Percentiles rank a stretch among this genome's conserved stretches.
Evolutionary conservation across 1,140 invertebrate species (phyloP).

Genomic region (Cyphomyrmex costatus): DNA sequence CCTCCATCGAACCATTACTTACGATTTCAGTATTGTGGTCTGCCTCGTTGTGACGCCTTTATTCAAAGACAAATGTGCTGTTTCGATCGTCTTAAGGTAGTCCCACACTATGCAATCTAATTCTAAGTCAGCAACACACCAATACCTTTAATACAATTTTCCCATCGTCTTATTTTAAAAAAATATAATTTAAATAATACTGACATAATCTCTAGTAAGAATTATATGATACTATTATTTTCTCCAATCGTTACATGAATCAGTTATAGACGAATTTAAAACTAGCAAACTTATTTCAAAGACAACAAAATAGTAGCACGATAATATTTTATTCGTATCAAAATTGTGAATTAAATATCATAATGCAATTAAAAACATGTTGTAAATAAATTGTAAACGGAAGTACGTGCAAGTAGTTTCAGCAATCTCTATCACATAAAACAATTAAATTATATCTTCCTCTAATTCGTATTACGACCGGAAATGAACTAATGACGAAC

Average conservation of each 20-base stretch:
- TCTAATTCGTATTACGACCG: conserved; percentile 23
- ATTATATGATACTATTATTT: too few species aligned
- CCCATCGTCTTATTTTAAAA: too few species aligned
- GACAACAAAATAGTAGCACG: neutral
- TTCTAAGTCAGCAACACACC: neutral
- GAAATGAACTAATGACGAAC: neutral
- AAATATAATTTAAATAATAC: neutral
- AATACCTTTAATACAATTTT: too few species aligned
- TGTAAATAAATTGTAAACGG: neutral
- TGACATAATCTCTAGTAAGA: neutral
- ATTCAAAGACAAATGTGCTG: conserved; percentile 26
- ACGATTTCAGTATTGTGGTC: conserved; percentile 41
- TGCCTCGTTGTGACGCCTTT: conserved; percentile 38
- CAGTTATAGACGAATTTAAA: neutral
- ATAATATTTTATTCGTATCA: neutral
- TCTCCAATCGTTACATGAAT: neutral
- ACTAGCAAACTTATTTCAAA: neutral
- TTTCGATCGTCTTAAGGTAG: conserved; percentile 19
- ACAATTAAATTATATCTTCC: neutral
- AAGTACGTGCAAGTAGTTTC: neutral
- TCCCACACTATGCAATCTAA: conserved; percentile 15
- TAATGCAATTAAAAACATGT: neutral
- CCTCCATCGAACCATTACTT: conserved; percentile 40
- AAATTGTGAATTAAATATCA: conserved; percentile 1
- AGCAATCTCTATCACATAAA: neutral